Base-by-base conservation (phyloP, 2,113 vertebrate genomes). In the Alligator mississippiensis region DNA sequence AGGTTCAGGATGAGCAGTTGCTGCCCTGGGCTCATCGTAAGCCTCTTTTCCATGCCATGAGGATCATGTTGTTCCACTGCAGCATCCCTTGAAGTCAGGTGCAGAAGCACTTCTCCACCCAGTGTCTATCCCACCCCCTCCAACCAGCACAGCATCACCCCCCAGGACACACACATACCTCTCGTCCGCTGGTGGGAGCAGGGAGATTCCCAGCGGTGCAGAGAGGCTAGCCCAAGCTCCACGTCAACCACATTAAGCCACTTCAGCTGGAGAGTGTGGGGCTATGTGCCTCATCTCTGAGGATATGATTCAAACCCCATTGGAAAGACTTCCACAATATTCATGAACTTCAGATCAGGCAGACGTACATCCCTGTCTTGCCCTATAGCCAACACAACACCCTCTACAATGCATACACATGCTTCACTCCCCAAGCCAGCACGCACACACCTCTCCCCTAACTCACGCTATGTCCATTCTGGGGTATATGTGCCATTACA, bases 91-190 rank as follows among this genome's bases (percentile, higher is more conserved):
- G 34, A 22, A 13, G 68, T 38, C 13, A 68, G 64, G 64, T 11
- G 34, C 68, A 72, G 68, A 13, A 72, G 3, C 3, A 11, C 38
- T 9, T 70, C 68, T 70, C 34, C 34, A 47, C 30, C 68, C 24
- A 34, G 30, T 22, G 1, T 11, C 78, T 10, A 4, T 27, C 17
- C 9, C 21, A 4, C 11, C 47, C 5, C 24, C 70, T 57, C 30
- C 72, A 55, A 79, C 47, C 47, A 47, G 1, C 27, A 17, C 57
- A 7, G 0, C 0, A 0, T 0, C 4, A 12, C 21, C 17, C 21
- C 21, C 11, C 2, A 1, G 25, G 9, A 47, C 0, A 0, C 30
- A 25, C 2, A 25, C 61, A 16, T 0, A 2, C 25, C 55, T 9
- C 4, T 7, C 9, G 0, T 6, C 24, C 58, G 4, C 19, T 0